Conservation (phyloP, 2,113 vertebrate genomes). For the Tachuris rubrigastra region DNA sequence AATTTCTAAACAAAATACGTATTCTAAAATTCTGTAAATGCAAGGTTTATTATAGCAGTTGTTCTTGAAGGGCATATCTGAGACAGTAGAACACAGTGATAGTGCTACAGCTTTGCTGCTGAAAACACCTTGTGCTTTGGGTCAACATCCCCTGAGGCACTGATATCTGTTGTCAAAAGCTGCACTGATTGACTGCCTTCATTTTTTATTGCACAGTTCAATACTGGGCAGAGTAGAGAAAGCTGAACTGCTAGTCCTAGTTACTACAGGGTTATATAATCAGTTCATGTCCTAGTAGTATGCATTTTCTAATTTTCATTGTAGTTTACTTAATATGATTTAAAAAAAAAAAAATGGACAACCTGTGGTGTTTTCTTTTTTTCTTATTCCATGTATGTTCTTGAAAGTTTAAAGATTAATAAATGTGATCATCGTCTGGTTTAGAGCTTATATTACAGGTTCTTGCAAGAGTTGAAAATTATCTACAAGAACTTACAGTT, state of each 20-base stretch:
- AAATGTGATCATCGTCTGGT: not conserved
- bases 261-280: not conserved
- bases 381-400: not conserved
- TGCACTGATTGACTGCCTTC: not conserved
- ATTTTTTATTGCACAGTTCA: constrained; percentile 21
- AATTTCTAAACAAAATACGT: not conserved
- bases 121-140: not conserved
- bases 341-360: not conserved
- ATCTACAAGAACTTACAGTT: not conserved
- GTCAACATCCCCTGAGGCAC: not conserved
- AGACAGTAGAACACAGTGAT: not conserved
- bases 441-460: not conserved
- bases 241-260: not conserved
- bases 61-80: not conserved
- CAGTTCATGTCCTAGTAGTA: not conserved
- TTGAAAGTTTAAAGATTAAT: not conserved
- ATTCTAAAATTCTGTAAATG: not conserved
- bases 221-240: not conserved
- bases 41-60: not conserved
- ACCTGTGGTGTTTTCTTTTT: not conserved
- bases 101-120: not conserved
- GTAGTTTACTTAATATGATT: not conserved
- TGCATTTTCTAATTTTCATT: not conserved
- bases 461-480: not conserved
- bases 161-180: constrained; percentile 5